These are phyloP conservation scores for Channa argus DNA, from an alignment of 2,113 vertebrate genomes.

Conservation along the genomic window DNA sequence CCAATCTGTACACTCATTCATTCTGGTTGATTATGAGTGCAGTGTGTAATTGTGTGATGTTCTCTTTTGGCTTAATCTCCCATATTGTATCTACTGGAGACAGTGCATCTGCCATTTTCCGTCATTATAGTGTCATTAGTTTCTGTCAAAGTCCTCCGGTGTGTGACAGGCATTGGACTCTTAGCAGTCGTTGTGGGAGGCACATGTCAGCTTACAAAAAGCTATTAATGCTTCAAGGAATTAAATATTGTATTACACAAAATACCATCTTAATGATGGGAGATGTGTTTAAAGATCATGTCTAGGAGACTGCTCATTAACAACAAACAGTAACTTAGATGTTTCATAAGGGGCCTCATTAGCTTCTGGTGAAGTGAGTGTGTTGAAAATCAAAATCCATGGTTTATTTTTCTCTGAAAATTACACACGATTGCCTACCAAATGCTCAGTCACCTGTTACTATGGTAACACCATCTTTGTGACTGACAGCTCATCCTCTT, in stretches of 20 bases:
- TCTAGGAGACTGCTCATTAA: background rate
- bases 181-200: background rate
- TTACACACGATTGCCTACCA: slow-evolving; percentile 6
- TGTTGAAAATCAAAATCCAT: too few relatives aligned
- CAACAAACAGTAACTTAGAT: background rate
- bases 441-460: slow-evolving; percentile 30
- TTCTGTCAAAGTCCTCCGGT: background rate
- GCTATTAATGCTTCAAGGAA: background rate
- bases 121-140: background rate
- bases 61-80: background rate
- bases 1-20: background rate
- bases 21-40: background rate
- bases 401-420: slow-evolving; percentile 5
- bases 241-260: background rate
- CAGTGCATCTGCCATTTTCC: background rate
- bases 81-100: background rate
- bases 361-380: too few relatives aligned
- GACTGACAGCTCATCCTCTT: slow-evolving; percentile 7
- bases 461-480: slow-evolving; percentile 41
- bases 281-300: background rate
- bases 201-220: background rate
- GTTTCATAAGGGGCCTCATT: background rate
- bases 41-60: background rate
- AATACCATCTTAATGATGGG: background rate
- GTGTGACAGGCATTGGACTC: background rate